phyloP scores from a whole-genome alignment of 2,888 invertebrate species.

The Polyploca ridens region DNA sequence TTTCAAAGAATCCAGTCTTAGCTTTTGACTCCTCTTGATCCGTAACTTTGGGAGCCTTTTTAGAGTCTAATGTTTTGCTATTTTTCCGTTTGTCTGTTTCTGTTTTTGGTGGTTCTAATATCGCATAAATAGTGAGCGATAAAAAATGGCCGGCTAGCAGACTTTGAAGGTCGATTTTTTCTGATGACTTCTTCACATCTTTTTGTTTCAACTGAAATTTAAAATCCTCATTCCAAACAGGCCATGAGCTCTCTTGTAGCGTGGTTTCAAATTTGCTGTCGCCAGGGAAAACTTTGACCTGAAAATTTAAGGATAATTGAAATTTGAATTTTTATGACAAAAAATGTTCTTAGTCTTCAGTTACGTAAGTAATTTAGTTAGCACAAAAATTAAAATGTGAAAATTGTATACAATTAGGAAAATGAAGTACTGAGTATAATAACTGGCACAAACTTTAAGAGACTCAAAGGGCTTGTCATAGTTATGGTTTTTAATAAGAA shows the following conservation, averaged over 20 bases:
- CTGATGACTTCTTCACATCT: conserved; percentile 74
- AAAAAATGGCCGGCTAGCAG: conserved; percentile 87
- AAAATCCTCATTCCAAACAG: conserved; percentile 92
- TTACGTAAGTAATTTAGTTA: too few relatives aligned
- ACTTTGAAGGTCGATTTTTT: conserved; percentile 81
- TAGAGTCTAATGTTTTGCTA: conserved; percentile 63
- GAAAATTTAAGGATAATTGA: conserved; percentile 36
- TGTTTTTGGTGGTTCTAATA: conserved; percentile 84
- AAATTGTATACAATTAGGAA: too few relatives aligned
- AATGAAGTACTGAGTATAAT: too few relatives aligned
- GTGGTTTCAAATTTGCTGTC: conserved; percentile 90
- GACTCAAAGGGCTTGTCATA: too few relatives aligned
- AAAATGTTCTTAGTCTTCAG: too few relatives aligned
- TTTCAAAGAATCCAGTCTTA: conserved; percentile 79
- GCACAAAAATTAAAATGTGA: too few relatives aligned
- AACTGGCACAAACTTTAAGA: too few relatives aligned
- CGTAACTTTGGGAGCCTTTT: conserved; percentile 63
- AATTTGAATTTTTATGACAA: not conserved
- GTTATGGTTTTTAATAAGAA: too few relatives aligned
- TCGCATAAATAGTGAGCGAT: conserved; percentile 88
- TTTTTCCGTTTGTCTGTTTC: conserved; percentile 67
- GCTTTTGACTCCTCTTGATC: conserved; percentile 78
- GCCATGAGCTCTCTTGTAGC: conserved; percentile 90
- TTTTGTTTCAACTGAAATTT: conserved; percentile 86
- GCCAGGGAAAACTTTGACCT: conserved; percentile 92